Conservation (phyloP, 2,888 invertebrate genomes). For the Platycnemis pennipes region DNA sequence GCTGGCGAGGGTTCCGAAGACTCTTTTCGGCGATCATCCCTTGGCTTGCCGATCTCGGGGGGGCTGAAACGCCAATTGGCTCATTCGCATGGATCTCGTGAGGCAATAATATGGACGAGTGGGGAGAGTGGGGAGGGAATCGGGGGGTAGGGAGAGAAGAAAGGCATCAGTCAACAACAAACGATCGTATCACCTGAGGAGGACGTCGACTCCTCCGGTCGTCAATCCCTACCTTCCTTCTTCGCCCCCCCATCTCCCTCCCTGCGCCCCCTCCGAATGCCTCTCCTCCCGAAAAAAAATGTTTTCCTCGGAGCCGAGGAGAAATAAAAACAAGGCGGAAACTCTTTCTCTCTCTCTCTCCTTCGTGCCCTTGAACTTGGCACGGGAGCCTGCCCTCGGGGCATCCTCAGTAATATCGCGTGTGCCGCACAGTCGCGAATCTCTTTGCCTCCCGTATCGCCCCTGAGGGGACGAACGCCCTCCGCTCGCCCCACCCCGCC, state of each 20-base stretch:
- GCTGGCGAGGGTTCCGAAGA: no score
- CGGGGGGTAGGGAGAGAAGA: neutral
- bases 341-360: neutral
- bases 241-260: neutral
- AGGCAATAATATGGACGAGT: neutral
- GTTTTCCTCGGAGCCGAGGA: neutral
- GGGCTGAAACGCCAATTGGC: neutral
- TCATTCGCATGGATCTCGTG: neutral
- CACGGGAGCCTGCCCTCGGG: neutral
- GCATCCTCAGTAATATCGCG: no score
- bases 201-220: slow-evolving; percentile 10
- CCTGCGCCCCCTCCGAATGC: neutral
- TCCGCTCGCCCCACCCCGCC: neutral
- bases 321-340: neutral
- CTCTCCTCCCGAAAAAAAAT: neutral
- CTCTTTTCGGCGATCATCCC: neutral
- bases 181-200: slow-evolving; percentile 12
- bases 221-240: neutral
- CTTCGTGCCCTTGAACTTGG: slow-evolving; percentile 34
- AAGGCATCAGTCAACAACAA: slow-evolving; percentile 18
- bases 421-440: neutral
- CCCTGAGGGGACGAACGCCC: neutral
- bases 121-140: neutral
- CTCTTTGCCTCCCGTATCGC: neutral
- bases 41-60: neutral